These are phyloP conservation scores for Anolis carolinensis DNA, from an alignment of 2,113 vertebrate species.

Conservation along the genomic window DNA sequence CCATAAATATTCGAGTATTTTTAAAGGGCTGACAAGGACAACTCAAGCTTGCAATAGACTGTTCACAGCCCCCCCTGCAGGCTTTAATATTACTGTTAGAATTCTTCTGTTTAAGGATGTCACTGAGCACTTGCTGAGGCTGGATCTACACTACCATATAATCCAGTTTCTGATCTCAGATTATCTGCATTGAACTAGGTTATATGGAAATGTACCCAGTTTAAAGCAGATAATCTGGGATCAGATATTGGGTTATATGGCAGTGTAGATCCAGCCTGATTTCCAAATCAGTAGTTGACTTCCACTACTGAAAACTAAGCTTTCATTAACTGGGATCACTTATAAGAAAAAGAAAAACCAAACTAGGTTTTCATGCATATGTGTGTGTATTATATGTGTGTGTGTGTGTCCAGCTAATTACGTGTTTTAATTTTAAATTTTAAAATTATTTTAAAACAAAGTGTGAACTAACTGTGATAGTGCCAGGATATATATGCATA, in stretches of 20 bases:
- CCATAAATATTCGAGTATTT: not conserved
- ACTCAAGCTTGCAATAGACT: not conserved
- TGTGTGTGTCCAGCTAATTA: not conserved
- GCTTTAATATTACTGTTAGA: not conserved
- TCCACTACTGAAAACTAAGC: not conserved
- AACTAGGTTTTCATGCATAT: too few relatives aligned
- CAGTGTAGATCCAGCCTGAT: not conserved
- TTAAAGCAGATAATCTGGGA: too few relatives aligned
- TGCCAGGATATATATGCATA: too few relatives aligned
- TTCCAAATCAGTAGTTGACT: not conserved
- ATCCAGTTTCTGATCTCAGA: too few relatives aligned
- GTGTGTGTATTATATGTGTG: not conserved
- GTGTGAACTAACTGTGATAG: not conserved
- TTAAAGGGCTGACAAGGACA: not conserved
- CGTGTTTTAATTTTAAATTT: not conserved
- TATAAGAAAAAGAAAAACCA: not conserved
- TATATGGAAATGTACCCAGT: too few relatives aligned
- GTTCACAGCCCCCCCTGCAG: constrained; percentile 25
- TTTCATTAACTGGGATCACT: not conserved
- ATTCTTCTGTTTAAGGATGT: not conserved
- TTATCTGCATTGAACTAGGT: too few relatives aligned
- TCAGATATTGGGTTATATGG: too few relatives aligned
- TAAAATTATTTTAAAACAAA: not conserved
- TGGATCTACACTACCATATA: too few relatives aligned
- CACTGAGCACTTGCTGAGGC: not conserved